These are phyloP conservation scores for Dryobota labecula DNA, from an alignment of 2,888 invertebrate species.

Conservation along the genomic window DNA sequence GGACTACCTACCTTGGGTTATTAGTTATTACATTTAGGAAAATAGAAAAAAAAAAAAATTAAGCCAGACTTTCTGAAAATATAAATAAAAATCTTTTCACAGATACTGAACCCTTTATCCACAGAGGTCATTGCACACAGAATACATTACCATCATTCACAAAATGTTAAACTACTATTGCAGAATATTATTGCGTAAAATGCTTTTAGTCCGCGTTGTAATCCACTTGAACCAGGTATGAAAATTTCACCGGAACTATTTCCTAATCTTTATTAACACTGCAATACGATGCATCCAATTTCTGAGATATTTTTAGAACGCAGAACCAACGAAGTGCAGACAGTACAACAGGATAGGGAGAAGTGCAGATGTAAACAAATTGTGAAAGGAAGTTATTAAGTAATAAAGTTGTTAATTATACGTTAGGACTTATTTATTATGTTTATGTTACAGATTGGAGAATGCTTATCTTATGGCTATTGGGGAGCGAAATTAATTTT, in stretches of 20 bases:
- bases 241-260: constrained; percentile 68
- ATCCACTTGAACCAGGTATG: constrained; percentile 51
- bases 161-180: constrained; percentile 22
- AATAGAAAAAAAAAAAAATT: too few relatives aligned
- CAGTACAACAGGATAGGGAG: constrained; percentile 27
- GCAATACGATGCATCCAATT: constrained; percentile 44
- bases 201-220: constrained; percentile 51
- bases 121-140: neutral
- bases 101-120: neutral
- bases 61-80: too few relatives aligned
- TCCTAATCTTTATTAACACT: constrained; percentile 61
- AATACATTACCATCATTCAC: constrained; percentile 17
- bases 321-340: constrained; percentile 31
- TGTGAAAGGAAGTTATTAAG: neutral
- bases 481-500: constrained; percentile 18
- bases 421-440: constrained; percentile 20
- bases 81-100: too few relatives aligned
- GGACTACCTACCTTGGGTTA: too few relatives aligned
- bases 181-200: constrained; percentile 50
- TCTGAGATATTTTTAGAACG: constrained; percentile 55
- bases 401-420: constrained; percentile 17
- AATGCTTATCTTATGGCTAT: constrained; percentile 28
- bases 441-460: constrained; percentile 22
- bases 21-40: too few relatives aligned
- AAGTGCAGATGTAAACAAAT: constrained; percentile 46